Evolutionary conservation across 2,888 invertebrate genomes (phyloP).

Genomic region (Mamestra brassicae): DNA sequence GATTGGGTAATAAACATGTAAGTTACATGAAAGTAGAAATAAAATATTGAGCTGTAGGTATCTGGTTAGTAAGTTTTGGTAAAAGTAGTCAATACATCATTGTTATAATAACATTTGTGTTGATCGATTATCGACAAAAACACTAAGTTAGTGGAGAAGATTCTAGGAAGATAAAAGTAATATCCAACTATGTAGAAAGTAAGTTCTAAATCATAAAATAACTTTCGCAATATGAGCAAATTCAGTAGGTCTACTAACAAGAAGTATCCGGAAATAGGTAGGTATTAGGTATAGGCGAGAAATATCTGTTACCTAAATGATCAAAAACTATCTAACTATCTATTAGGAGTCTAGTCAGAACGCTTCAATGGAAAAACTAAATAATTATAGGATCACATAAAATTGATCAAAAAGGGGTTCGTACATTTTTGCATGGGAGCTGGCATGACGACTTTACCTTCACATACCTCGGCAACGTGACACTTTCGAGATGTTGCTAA

Average conservation of each 20-base stretch:
- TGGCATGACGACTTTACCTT: no score
- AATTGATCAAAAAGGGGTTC: no score
- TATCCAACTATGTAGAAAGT: background rate
- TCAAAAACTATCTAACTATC: no score
- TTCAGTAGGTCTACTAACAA: background rate
- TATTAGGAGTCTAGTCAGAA: no score
- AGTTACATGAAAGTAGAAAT: conserved; percentile 24
- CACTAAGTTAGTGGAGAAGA: background rate
- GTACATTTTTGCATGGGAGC: no score
- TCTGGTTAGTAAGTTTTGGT: background rate
- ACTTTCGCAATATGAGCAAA: conserved; percentile 1
- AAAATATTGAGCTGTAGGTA: conserved; percentile 24
- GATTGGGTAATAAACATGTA: conserved; percentile 11
- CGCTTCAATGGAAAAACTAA: no score
- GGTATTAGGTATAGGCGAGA: no score
- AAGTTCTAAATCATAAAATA: background rate
- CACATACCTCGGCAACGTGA: no score
- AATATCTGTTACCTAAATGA: no score
- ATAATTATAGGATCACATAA: no score
- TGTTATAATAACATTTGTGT: conserved; percentile 2
- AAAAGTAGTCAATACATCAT: conserved; percentile 19
- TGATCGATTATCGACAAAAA: background rate
- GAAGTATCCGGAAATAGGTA: no score
- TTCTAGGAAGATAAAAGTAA: conserved; percentile 11
- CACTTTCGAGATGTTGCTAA: no score